These are phyloP conservation scores for Gopherus evgoodei DNA, from an alignment of 2,113 vertebrate species.

Conservation along the genomic window DNA sequence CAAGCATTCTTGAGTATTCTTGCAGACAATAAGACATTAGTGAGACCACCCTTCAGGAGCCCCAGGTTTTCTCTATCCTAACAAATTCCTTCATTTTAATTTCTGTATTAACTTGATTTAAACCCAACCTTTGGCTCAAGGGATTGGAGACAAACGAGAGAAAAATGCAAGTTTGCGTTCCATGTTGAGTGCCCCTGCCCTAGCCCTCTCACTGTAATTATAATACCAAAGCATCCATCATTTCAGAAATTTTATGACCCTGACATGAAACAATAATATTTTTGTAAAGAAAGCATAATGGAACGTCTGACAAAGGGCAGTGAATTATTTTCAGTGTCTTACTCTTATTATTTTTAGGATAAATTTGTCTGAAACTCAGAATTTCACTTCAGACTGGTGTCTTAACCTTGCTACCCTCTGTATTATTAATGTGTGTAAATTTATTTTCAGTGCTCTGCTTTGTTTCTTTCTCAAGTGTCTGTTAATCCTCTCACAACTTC, in stretches of 20 bases:
- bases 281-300: background rate
- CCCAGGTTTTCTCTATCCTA: background rate
- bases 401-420: background rate
- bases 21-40: background rate
- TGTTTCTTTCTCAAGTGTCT: background rate
- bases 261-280: rapidly evolving
- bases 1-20: background rate
- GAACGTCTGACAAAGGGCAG: background rate
- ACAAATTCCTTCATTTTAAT: background rate
- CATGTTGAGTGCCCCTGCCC: rapidly evolving
- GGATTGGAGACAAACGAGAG: background rate
- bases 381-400: background rate
- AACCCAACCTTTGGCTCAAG: background rate
- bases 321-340: background rate
- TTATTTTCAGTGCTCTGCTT: background rate
- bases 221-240: background rate
- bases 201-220: background rate
- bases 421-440: background rate
- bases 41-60: background rate
- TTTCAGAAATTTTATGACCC: background rate
- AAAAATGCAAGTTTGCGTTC: background rate
- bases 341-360: rapidly evolving
- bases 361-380: background rate
- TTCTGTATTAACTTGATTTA: background rate
- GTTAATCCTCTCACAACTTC: background rate